These are phyloP conservation scores for Sipha flava DNA, from an alignment of 1,140 invertebrate genomes.

Conservation along the genomic window DNA sequence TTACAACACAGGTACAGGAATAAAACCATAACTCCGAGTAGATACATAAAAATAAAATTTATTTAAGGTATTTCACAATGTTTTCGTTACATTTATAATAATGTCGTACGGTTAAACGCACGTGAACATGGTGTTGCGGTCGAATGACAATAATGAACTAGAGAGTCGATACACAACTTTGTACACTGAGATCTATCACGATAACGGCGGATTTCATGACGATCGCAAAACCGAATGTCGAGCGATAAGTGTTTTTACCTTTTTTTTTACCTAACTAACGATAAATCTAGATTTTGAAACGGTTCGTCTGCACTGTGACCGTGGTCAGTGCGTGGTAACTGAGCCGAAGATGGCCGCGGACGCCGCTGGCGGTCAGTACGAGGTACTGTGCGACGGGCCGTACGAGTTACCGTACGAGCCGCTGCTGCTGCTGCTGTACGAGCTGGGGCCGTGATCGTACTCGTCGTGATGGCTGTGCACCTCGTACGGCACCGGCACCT, in stretches of 20 bases:
- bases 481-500: constrained; percentile 51
- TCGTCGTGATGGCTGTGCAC: constrained; percentile 51
- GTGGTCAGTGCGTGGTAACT: neutral
- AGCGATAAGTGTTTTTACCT: too few species aligned
- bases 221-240: too few species aligned
- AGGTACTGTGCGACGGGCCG: neutral
- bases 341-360: neutral
- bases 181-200: neutral
- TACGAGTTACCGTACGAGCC: neutral
- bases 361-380: neutral
- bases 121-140: neutral
- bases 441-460: neutral
- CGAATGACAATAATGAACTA: neutral
- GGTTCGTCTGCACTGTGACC: too few species aligned
- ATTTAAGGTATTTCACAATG: too few species aligned
- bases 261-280: neutral
- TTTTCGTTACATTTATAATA: too few species aligned
- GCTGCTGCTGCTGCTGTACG: neutral
- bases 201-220: neutral
- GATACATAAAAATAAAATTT: too few species aligned
- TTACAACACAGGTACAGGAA: too few species aligned
- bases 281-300: constrained; percentile 4
- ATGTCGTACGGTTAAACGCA: too few species aligned
- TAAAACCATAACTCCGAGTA: too few species aligned
- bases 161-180: neutral